Evolutionary conservation across 2,888 invertebrate genomes (phyloP), one percentile per base, ranked within the genome.

Genomic region (Caenorhabditis imperialis): DNA sequence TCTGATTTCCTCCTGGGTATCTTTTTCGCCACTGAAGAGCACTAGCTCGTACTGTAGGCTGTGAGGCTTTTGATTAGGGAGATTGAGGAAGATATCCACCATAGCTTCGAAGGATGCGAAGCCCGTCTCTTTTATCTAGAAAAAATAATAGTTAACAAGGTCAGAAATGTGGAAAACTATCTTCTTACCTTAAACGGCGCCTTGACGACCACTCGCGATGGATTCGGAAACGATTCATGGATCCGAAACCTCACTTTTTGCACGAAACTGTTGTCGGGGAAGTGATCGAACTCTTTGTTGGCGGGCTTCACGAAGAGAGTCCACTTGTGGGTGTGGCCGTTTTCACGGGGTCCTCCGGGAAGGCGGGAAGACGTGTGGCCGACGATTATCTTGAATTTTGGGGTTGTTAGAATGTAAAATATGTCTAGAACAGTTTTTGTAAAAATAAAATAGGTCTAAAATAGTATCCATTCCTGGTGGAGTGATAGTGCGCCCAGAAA

Each of bases 241-340:
- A 75, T 27, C 5, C 65, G 8, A n/a, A 71, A 75, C 23, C 55
- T 55, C 14, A 75, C 75, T 48, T 75, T 75, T n/a, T 62, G 61
- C 10, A 75, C 58, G 5, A 75, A 27, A 14, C 61, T 69, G 18
- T 44, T 70, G 22, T 75, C 75, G 0, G 35, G 38, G 27, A 75
- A 75, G 12, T 70, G 44, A 1, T 65, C 60, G 35, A 55, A 75
- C 1, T 75, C 63, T 10, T 33, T 58, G 40, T 75, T 75, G 1
- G 42, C 65, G 3, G 75, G 75, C 10, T 57, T 45, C 27, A 75
- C 75, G 25, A 65, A 75, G 2, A 75, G 25, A 6, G 70, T 71
- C 75, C 75, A 75, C 42, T 33, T 27, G 42, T 75, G 75, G 5
- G 75, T 75, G 30, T 70, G 65, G 3, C 42, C 40, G 20, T 51